phyloP scores from a whole-genome alignment of 2,888 invertebrate genomes.

The Drosophila anomalata region DNA sequence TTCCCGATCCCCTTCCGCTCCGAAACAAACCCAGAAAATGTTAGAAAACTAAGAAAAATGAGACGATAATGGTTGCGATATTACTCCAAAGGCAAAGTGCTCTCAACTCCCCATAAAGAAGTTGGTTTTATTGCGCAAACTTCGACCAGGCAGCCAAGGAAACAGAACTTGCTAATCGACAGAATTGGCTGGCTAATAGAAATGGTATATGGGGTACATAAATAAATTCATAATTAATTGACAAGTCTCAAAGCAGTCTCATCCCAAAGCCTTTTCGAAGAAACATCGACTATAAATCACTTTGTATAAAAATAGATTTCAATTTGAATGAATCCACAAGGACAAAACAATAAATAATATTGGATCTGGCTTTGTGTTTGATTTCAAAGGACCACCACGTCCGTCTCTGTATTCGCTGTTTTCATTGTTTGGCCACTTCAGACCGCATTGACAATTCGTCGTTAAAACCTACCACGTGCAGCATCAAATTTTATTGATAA shows the following conservation, averaged over 20 bases:
- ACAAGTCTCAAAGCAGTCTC: background rate
- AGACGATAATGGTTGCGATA: constrained; percentile 65
- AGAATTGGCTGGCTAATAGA: constrained; percentile 30
- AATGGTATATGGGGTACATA: constrained; percentile 8
- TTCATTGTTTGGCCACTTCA: constrained; percentile 49
- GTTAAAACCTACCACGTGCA: constrained; percentile 53
- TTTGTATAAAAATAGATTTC: constrained; percentile 42
- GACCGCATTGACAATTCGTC: constrained; percentile 46
- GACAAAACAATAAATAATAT: constrained; percentile 67
- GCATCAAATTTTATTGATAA: constrained; percentile 62
- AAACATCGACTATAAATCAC: constrained; percentile 14
- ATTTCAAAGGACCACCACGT: constrained; percentile 52
- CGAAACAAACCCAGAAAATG: constrained; percentile 21
- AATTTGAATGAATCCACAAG: constrained; percentile 27
- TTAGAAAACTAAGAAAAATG: constrained; percentile 72
- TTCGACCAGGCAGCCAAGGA: constrained; percentile 16
- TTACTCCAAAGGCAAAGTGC: constrained; percentile 52
- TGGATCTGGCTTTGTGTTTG: constrained; percentile 61
- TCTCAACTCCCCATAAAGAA: constrained; percentile 39
- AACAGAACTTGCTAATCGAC: constrained; percentile 28
- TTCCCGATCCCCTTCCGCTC: constrained; percentile 8
- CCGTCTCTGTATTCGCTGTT: background rate
- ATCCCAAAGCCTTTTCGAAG: background rate
- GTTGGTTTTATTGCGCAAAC: constrained; percentile 40
- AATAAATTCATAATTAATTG: background rate